Evolutionary conservation across 2,113 vertebrate genomes (phyloP).

Genomic region (Rhabdornis inornatus): DNA sequence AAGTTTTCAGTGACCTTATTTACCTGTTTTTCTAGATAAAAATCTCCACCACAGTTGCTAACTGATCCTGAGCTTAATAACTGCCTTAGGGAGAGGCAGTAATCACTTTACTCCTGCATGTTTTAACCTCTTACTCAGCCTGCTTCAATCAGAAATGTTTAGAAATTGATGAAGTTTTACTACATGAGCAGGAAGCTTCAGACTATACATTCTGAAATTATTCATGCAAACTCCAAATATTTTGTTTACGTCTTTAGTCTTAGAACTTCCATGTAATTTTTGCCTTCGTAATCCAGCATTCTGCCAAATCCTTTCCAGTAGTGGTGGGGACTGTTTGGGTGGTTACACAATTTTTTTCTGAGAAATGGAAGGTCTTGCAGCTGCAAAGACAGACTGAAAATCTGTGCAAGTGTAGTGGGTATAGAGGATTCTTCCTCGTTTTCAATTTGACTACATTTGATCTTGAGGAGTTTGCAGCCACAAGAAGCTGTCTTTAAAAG

Average conservation of each 20-base stretch:
- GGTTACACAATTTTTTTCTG: background rate
- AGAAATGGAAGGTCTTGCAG: background rate
- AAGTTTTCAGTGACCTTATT: background rate
- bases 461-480: background rate
- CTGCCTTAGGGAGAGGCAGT: slow-evolving; percentile 2
- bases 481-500: background rate
- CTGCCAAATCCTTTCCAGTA: background rate
- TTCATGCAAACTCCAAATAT: background rate
- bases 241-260: background rate
- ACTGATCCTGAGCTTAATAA: background rate
- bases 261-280: background rate
- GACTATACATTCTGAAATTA: background rate
- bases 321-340: background rate
- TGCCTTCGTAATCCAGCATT: background rate
- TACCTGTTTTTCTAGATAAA: background rate
- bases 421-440: background rate
- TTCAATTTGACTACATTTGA: background rate
- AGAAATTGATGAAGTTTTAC: background rate
- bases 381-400: background rate
- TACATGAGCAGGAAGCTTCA: background rate
- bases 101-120: background rate
- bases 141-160: background rate
- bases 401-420: background rate
- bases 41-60: background rate
- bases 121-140: slow-evolving; percentile 16